These are phyloP conservation scores for Scartelaos histophorus DNA, from an alignment of 2,113 vertebrate species.

Conservation along the genomic window DNA sequence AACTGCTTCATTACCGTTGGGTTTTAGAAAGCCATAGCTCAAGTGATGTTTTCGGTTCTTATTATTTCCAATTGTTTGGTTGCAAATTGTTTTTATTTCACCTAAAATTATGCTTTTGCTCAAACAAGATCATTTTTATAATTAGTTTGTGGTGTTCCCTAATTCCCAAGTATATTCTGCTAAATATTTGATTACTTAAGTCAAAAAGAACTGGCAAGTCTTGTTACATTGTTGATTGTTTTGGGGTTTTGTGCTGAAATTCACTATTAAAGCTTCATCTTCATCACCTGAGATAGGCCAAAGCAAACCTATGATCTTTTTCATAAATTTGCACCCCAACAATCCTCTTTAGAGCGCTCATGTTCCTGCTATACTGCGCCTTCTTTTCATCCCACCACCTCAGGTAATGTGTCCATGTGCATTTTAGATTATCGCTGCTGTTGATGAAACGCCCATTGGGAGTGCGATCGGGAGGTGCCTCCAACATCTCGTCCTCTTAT, in stretches of 20 bases:
- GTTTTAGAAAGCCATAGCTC: no score
- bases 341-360: slow-evolving; percentile 26
- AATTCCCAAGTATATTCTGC: background rate
- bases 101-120: no score
- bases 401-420: slow-evolving; percentile 55
- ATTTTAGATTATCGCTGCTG: slow-evolving; percentile 59
- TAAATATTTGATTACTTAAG: no score
- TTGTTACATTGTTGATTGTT: background rate
- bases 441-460: slow-evolving; percentile 65
- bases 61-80: no score
- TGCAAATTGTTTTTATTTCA: no score
- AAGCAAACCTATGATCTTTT: background rate
- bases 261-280: background rate
- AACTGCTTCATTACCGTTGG: no score
- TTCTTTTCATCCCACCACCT: slow-evolving; percentile 51
- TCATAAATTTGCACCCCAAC: slow-evolving; percentile 8
- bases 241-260: background rate
- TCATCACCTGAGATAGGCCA: background rate
- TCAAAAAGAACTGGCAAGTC: no score
- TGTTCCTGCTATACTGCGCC: slow-evolving; percentile 11
- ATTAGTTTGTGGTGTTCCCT: background rate
- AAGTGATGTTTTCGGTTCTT: no score
- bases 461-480: slow-evolving; percentile 66
- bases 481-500: slow-evolving; percentile 62
- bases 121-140: no score